Conservation (phyloP, 1,140 invertebrate genomes). For the Scaptodrosophila lebanonensis region DNA sequence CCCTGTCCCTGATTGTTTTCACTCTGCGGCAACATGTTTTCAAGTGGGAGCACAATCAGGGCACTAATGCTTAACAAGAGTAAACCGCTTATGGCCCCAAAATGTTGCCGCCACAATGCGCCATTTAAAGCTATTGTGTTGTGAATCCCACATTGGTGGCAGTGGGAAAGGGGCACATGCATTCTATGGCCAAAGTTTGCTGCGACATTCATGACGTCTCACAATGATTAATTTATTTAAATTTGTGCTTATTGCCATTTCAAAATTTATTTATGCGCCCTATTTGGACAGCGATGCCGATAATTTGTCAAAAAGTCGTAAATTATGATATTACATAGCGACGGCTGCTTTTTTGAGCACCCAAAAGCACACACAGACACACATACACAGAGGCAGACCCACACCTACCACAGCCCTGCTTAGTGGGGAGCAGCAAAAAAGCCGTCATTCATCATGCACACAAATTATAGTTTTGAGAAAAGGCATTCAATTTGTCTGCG, state of each 20-base stretch:
- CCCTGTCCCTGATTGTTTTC: neutral
- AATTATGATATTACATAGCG: slow-evolving; percentile 59
- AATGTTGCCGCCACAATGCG: neutral
- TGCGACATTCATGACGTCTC: slow-evolving; percentile 27
- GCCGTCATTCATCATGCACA: slow-evolving; percentile 9
- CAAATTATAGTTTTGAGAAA: slow-evolving; percentile 19
- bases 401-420: too few relatives aligned
- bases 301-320: slow-evolving; percentile 74
- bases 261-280: slow-evolving; percentile 58
- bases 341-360: too few relatives aligned
- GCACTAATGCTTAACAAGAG: slow-evolving; percentile 25
- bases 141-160: too few relatives aligned
- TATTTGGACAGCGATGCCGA: slow-evolving; percentile 60
- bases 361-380: too few relatives aligned
- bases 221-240: slow-evolving; percentile 73
- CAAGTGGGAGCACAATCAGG: neutral
- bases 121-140: too few relatives aligned
- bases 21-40: slow-evolving; percentile 1
- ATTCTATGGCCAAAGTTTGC: too few relatives aligned
- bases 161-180: too few relatives aligned
- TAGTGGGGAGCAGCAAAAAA: too few relatives aligned
- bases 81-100: slow-evolving; percentile 36
- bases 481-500: slow-evolving; percentile 51
- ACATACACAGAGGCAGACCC: too few relatives aligned
- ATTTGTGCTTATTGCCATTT: slow-evolving; percentile 66